phyloP scores from a whole-genome alignment of 2,113 vertebrate species.

The Rhinogobius similis region DNA sequence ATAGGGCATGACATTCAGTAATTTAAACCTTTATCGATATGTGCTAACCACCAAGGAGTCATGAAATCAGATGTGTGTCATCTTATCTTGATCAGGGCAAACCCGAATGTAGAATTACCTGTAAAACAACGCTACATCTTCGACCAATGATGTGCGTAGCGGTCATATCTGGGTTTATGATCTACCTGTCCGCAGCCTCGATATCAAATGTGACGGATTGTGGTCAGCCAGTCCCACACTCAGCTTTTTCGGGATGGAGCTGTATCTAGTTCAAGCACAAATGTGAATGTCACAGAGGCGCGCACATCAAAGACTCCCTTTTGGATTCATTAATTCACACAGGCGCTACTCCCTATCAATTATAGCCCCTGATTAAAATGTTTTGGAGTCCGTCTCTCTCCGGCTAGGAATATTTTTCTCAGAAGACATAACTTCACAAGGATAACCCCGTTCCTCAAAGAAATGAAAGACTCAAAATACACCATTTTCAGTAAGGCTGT shows the following conservation, averaged over 20 bases:
- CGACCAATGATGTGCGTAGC: not conserved
- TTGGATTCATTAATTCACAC: slow-evolving; percentile 68
- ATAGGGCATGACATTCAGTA: not conserved
- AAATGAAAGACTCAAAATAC: slow-evolving; percentile 33
- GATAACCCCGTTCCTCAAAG: slow-evolving; percentile 22
- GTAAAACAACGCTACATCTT: not conserved
- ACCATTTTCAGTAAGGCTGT: slow-evolving; percentile 2
- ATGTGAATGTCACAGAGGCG: slow-evolving; percentile 68
- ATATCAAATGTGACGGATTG: slow-evolving; percentile 72
- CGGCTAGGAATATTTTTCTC: slow-evolving; percentile 52
- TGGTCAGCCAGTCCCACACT: slow-evolving; percentile 57
- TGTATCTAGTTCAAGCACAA: slow-evolving; percentile 63
- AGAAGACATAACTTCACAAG: slow-evolving; percentile 50
- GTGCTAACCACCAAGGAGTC: slow-evolving; percentile 5
- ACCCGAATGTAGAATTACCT: not conserved
- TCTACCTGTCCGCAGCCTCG: slow-evolving; percentile 60
- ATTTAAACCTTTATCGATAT: slow-evolving; percentile 1
- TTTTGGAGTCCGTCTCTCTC: slow-evolving; percentile 53
- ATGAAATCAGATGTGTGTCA: slow-evolving; percentile 26
- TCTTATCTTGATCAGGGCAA: not conserved
- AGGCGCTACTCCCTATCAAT: slow-evolving; percentile 62
- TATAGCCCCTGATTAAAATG: slow-evolving; percentile 64
- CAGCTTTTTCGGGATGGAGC: slow-evolving; percentile 61
- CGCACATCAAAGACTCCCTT: slow-evolving; percentile 68
- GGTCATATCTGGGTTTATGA: slow-evolving; percentile 54